Base-by-base conservation (phyloP, 1,140 invertebrate species). In the Hycleus phaleratus region DNA sequence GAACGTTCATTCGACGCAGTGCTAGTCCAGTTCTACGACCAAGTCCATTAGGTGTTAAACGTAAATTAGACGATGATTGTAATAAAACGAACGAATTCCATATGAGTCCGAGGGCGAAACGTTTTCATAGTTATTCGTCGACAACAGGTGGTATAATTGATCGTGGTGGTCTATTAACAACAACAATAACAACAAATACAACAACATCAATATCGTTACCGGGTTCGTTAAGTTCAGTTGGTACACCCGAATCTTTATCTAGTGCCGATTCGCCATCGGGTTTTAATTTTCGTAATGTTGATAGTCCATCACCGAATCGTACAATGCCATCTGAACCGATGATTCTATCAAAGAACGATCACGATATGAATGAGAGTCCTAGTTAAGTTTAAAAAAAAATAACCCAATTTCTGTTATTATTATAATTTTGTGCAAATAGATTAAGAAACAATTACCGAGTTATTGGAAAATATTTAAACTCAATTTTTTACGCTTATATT, bases 1-100 rank as follows among this genome's bases (percentile, higher is more conserved):
- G 86, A 67, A 81, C 82, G 11, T 91, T 89, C 71, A 82, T 86
- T 54, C 81, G 88, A 44, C 79, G 90, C 38, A 91, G 89, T 67
- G 81, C 90, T 57, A 91, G 89, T 64, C 90, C 90, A 6, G 92
- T 92, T 62, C 82, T 93, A 73, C 78, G 90, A 24, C 85, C 87
- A 7, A 86, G 85, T 40, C 80, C 82, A 38, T 74, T 89, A 60
- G 84, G 82, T 76, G 80, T 88, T 18, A 93, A 93, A 74, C 77
- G 90, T 56, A 90, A 91, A 75, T 86, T 87, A 65, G 89, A 87
- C 49, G 86, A 88, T 50, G 76, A 63, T 53, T 76, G 67, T 56
- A 73, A 66, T 18, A 18, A 18, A 18, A 18, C 18, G 71, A 75
- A 63, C 2, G 68, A 70, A 61, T 73, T 71, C 46, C 67, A 76